These are phyloP conservation scores for Nephila pilipes DNA, from an alignment of 1,140 invertebrate species.

Conservation along the genomic window DNA sequence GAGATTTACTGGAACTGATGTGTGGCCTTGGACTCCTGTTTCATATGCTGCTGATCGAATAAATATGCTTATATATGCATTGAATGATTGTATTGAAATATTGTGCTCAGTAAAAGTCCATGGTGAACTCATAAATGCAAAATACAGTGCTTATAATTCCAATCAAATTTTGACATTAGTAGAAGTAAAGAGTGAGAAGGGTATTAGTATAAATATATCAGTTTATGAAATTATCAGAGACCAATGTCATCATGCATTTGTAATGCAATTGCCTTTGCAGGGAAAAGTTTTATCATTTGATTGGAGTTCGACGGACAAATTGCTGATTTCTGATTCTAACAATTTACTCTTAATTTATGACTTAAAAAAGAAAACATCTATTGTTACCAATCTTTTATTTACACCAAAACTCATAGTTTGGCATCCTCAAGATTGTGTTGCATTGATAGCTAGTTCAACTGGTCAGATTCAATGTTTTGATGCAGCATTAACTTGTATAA, in stretches of 20 bases:
- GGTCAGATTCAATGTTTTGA: constrained; percentile 69
- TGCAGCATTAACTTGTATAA: constrained; percentile 64
- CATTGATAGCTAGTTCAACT: constrained; percentile 36
- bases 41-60: constrained; percentile 40
- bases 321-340: constrained; percentile 52
- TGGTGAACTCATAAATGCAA: constrained; percentile 66
- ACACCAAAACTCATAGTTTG: constrained; percentile 37
- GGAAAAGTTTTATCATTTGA: constrained; percentile 59
- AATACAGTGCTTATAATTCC: constrained; percentile 57
- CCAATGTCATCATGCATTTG: constrained; percentile 61
- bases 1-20: constrained; percentile 55
- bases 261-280: constrained; percentile 57
- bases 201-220: constrained; percentile 46
- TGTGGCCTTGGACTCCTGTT: constrained; percentile 71
- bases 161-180: constrained; percentile 74
- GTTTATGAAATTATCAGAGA: constrained; percentile 65
- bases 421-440: constrained; percentile 65
- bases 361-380: constrained; percentile 60
- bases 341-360: constrained; percentile 64
- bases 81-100: constrained; percentile 58
- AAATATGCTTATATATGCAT: constrained; percentile 69
- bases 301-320: constrained; percentile 65
- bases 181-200: constrained; percentile 28
- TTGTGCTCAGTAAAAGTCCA: constrained; percentile 63
- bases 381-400: constrained; percentile 59